Evolutionary conservation across 1,140 invertebrate genomes (phyloP), one percentile per base, ranked within the genome.

Genomic region (Zaprionus tsacasi): DNA sequence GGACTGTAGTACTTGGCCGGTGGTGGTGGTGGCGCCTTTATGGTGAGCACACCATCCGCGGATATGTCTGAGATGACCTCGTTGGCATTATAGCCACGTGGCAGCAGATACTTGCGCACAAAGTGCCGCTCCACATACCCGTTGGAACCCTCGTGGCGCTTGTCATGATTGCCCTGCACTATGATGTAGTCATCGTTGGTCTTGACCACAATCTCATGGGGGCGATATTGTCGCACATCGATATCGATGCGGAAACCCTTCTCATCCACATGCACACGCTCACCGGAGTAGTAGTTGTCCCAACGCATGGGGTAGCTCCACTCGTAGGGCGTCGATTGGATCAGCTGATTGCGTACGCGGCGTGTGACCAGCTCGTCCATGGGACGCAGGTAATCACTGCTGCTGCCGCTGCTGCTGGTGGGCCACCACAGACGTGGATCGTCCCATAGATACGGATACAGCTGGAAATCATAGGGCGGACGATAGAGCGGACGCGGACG

Each of bases 131-230:
- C 95, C 35, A 96, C 94, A 83, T 94, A 96, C 1, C 96, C 96
- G 81, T 96, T 95, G 65, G 79, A 94, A 58, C 96, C 95, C 86
- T 97, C 96, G 73, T 95, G 94, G 77, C 95, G 96, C 82, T 97
- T 96, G 88, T 97, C 96, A 86, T 98, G 97, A 90, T 96, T 97
- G 0, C 96, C 97, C 87, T 96, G 95, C 1, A 98, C 95, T 5
- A 97, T 93, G 12, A 98, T 94, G 66, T 93, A 94, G 90, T 97
- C 96, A 82, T 97, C 97, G 15, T 95, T 94, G 0, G 96, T 97
- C 92, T 97, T 98, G 0, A 98, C 97, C 35, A 95, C 96, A 45
- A 98, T 96, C 93, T 99, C 97, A 74, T 97, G 95, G 0, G 97
- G 97, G 15, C 95, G 93, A 92, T 97, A 99, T 83, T 98, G 96